A percentile compares a stretch with the other conserved stretches of the same genome.
phyloP scores from a whole-genome alignment of 2,797 vertebrate genomes.

The Spinibarbus caldwelli region DNA sequence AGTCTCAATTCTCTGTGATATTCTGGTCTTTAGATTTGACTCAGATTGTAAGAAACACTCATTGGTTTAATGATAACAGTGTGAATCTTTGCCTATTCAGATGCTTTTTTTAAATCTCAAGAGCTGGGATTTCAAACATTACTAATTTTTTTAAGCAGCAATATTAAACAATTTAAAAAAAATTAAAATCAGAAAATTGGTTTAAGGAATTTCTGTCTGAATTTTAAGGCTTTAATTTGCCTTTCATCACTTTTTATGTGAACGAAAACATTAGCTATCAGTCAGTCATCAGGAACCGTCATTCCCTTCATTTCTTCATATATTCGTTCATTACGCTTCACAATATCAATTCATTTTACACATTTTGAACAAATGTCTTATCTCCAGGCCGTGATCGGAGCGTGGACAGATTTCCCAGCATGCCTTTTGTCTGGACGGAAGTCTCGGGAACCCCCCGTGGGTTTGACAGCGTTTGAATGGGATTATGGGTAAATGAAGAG shows the following conservation, averaged over 20 bases:
- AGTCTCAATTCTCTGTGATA: no score
- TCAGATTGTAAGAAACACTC: no score
- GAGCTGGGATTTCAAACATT: no score
- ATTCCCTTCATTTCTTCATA: background rate
- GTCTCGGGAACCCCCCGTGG: conserved; percentile 1
- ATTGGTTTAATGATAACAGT: no score
- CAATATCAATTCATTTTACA: background rate
- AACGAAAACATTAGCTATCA: background rate
- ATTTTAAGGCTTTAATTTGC: background rate
- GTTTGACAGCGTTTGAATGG: conserved; percentile 23
- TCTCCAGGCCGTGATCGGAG: conserved; percentile 11
- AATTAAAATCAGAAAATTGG: no score
- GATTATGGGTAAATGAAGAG: conserved; percentile 58
- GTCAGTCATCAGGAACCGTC: background rate
- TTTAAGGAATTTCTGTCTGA: background rate
- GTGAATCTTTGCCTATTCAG: no score
- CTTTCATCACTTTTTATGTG: background rate
- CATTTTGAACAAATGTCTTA: background rate
- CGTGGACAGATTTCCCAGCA: conserved; percentile 10
- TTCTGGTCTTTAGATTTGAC: no score
- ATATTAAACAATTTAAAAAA: no score
- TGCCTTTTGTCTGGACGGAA: conserved; percentile 9
- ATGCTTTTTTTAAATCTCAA: no score
- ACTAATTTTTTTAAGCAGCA: no score
- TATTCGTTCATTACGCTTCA: background rate